These are phyloP conservation scores for Albula glossodonta DNA, from an alignment of 2,113 vertebrate species.

Conservation along the genomic window DNA sequence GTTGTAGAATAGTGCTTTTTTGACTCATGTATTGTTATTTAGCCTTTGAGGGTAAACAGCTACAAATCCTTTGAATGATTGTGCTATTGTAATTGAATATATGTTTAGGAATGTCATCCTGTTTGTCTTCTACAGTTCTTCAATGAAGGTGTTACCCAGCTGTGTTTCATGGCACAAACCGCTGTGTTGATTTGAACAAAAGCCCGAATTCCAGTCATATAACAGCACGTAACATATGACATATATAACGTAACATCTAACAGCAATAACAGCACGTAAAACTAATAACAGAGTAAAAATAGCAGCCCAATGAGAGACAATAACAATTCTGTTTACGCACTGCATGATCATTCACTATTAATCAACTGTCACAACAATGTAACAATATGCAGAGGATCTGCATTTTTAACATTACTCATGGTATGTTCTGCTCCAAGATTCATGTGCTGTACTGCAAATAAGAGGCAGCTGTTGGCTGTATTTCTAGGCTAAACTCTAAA, in stretches of 20 bases:
- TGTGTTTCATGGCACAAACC: background rate
- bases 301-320: background rate
- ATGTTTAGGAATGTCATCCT: background rate
- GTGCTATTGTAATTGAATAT: too few species aligned
- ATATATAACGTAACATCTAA: too few species aligned
- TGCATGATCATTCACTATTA: background rate
- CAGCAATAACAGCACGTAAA: background rate
- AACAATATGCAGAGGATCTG: background rate
- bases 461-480: background rate
- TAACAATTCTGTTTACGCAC: background rate
- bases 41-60: background rate
- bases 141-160: background rate
- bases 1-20: background rate
- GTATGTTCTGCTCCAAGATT: background rate
- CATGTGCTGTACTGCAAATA: background rate
- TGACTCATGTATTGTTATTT: background rate
- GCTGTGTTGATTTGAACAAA: background rate
- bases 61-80: background rate
- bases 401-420: background rate
- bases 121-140: background rate
- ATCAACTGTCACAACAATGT: background rate
- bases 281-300: background rate
- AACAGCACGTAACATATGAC: too few species aligned
- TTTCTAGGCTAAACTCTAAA: background rate
- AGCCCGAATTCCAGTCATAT: too few species aligned